Base-by-base conservation (phyloP, 2,888 invertebrate genomes). In the Watsonalla binaria region DNA sequence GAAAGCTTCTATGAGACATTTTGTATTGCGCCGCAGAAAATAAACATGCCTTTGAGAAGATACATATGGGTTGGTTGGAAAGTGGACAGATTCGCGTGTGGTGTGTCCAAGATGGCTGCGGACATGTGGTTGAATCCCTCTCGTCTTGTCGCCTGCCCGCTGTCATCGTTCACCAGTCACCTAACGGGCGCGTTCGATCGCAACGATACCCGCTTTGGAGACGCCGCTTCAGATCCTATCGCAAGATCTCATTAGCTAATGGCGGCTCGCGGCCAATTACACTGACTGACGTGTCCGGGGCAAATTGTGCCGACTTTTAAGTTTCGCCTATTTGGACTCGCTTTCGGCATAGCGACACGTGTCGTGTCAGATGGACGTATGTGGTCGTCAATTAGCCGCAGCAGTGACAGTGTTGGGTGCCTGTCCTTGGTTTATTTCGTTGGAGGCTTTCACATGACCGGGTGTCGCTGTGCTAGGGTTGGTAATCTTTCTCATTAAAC, bases 211-310 rank as follows among this genome's bases (percentile, higher is more conserved):
- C 67, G 70, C 79, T 81, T 80, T 80, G 76, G 57, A 76, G 63
- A 68, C 67, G 78, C 82, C 81, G 83, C 65, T 74, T 64, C 61
- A 71, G 81, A 82, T 82, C 68, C 71, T 77, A 81, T 82, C 83
- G 73, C 59, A 62, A 62, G 65, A 74, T 74, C 75, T 78, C 78
- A 78, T 79, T 68, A 66, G 82, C 74, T 84, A 84, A 84, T 84
- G 74, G 76, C 73, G 73, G 67, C 65, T 71, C 72, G 69, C 74
- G 68, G 84, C 84, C 86, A 88, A 88, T 90, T 90, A 87, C 83
- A 66, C 67, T 80, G 88, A 89, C 75, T 77, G 90, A 89, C 88
- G 82, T 79, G 86, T 88, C 86, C 88, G 86, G 85, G 82, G 82
- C 85, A 82, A 81, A 82, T 82, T 76, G 68, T 64, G 35, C 34